Evolutionary conservation across 2,888 invertebrate genomes (phyloP).

Genomic region (Aspidiotus rigidus): DNA sequence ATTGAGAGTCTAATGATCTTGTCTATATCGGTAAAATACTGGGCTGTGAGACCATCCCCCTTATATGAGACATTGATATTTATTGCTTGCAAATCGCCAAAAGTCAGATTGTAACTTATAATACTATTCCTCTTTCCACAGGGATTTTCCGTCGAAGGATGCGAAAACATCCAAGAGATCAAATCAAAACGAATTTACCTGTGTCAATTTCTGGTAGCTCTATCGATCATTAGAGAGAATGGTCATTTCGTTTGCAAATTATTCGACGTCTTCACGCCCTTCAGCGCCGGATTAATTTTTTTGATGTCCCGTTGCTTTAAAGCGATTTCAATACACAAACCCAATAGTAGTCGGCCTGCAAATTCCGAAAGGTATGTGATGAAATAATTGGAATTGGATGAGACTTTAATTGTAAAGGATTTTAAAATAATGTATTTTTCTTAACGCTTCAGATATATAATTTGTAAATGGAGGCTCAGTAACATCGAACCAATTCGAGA

Average conservation of each 20-base stretch:
- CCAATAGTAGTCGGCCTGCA: constrained; percentile 91
- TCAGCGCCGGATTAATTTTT: constrained; percentile 87
- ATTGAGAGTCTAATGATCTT: too few species aligned
- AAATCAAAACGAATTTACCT: constrained; percentile 87
- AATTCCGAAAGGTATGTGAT: constrained; percentile 73
- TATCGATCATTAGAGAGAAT: constrained; percentile 70
- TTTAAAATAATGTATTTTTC: too few species aligned
- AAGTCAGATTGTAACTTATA: too few species aligned
- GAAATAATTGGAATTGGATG: too few species aligned
- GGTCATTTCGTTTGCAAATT: constrained; percentile 95
- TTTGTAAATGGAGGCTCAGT: constrained; percentile 67
- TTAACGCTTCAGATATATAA: constrained; percentile 54
- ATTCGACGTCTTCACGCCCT: constrained; percentile 89
- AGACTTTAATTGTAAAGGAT: too few species aligned
- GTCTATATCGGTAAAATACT: too few species aligned
- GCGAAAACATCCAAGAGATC: constrained; percentile 92
- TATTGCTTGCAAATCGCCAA: too few species aligned
- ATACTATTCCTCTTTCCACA: constrained; percentile 43
- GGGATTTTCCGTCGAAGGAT: constrained; percentile 92
- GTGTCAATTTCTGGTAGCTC: constrained; percentile 84
- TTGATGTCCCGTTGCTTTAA: constrained; percentile 86
- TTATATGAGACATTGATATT: too few species aligned
- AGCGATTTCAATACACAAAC: constrained; percentile 79
- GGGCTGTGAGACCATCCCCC: too few species aligned
- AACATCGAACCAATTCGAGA: constrained; percentile 55